A percentile compares a stretch with the other conserved stretches of the same genome.
phyloP scores from a whole-genome alignment of 2,888 invertebrate genomes.

The Scelioninae gen. 2 region DNA sequence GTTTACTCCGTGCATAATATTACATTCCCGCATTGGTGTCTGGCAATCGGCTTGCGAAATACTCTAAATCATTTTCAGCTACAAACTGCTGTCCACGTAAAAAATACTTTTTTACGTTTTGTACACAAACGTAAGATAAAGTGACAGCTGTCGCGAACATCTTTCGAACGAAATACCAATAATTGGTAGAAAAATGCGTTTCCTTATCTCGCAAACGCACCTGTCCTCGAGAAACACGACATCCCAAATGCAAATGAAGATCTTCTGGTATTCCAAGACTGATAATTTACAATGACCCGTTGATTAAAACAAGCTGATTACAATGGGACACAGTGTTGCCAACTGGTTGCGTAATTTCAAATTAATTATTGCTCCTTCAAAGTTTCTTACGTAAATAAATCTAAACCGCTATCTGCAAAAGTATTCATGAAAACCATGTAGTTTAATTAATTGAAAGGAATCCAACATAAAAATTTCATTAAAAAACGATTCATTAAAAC shows the following conservation, averaged over 20 bases:
- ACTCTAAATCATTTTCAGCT: constrained; percentile 21
- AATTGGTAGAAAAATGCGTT: constrained; percentile 69
- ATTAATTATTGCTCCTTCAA: constrained; percentile 10
- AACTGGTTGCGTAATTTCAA: constrained; percentile 19
- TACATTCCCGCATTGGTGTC: no score
- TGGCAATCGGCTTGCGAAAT: constrained; percentile 3
- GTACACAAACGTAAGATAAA: constrained; percentile 51
- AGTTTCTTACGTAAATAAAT: no score
- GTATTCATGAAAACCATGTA: no score
- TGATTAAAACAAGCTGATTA: constrained; percentile 44
- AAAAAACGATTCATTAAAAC: no score
- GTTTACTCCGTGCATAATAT: no score
- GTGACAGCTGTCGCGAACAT: constrained; percentile 57
- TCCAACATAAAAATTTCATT: no score
- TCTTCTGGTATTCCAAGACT: constrained; percentile 63
- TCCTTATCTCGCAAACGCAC: constrained; percentile 66
- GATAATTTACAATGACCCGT: constrained; percentile 63
- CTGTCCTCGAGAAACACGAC: constrained; percentile 63
- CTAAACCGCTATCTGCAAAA: no score
- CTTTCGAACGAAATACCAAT: constrained; percentile 67
- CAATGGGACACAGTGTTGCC: constrained; percentile 27
- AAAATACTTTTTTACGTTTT: constrained; percentile 24
- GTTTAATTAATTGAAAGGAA: no score
- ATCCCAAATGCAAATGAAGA: constrained; percentile 65
- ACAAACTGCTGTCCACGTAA: constrained; percentile 5